Conservation (phyloP, 2,113 vertebrate genomes). For the Catagonus wagneri region DNA sequence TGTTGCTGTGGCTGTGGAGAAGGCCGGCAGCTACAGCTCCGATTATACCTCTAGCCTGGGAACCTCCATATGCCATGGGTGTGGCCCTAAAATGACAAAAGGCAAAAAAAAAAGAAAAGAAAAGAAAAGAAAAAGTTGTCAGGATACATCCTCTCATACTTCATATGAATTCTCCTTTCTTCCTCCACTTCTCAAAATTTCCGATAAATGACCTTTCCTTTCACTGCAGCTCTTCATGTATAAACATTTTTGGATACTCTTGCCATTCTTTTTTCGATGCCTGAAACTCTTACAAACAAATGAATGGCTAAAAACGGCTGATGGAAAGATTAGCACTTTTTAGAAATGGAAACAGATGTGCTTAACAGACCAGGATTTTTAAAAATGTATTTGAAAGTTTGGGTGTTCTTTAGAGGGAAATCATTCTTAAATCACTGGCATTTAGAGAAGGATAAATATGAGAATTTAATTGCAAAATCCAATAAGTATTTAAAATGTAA, state of each 20-base stretch:
- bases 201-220: neutral
- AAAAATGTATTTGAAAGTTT: slow-evolving; percentile 50
- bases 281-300: slow-evolving; percentile 37
- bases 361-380: neutral
- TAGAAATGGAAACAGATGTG: slow-evolving; percentile 41
- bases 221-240: neutral
- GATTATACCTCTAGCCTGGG: no score
- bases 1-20: no score
- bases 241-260: neutral
- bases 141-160: neutral
- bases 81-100: no score
- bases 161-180: neutral
- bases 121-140: neutral
- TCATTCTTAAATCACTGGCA: slow-evolving; percentile 51
- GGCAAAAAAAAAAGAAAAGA: no score
- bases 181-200: neutral
- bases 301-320: neutral
- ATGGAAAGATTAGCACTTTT: slow-evolving; percentile 42
- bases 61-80: no score
- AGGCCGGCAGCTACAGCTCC: no score
- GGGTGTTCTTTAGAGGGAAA: neutral
- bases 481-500: slow-evolving; percentile 44
- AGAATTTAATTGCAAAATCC: slow-evolving; percentile 46
- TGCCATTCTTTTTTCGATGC: slow-evolving; percentile 15
- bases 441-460: slow-evolving; percentile 31